Conservation (phyloP, 92 coral and sea anemone genomes). For the Umimayanthus chanpuru region DNA sequence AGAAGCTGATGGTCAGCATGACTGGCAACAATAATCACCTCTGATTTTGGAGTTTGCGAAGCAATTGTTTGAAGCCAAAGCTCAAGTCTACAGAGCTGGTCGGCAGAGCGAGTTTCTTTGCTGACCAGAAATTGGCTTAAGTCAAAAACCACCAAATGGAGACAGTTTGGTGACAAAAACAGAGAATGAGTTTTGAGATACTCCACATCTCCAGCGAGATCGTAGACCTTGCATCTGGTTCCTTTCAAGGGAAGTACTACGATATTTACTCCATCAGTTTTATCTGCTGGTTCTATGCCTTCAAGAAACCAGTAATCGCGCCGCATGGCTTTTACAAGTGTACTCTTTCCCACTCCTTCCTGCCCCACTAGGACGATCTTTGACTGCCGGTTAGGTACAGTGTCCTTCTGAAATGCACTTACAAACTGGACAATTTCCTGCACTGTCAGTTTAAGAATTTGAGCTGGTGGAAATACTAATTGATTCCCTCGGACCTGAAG, state of each 20-base stretch:
- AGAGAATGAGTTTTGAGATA: conserved; percentile 51
- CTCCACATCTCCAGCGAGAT: conserved; percentile 54
- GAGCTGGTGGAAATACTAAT: neutral
- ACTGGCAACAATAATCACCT: conserved; percentile 34
- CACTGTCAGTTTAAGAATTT: neutral
- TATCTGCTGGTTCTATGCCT: conserved; percentile 12
- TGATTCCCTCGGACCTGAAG: neutral
- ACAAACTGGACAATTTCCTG: neutral
- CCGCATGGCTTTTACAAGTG: conserved; percentile 35
- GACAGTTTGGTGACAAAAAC: conserved; percentile 32
- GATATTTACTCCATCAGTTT: conserved; percentile 44
- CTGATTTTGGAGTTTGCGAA: conserved; percentile 20
- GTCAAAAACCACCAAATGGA: conserved; percentile 39
- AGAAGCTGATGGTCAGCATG: conserved; percentile 41
- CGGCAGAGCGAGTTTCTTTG: conserved; percentile 33
- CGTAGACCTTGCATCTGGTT: conserved; percentile 22
- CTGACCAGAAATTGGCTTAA: conserved; percentile 17
- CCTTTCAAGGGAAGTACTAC: conserved; percentile 5
- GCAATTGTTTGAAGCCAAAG: conserved; percentile 50
- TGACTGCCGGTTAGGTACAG: neutral
- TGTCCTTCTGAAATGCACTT: neutral
- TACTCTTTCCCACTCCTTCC: conserved; percentile 54
- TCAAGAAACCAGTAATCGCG: neutral
- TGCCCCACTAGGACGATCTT: conserved; percentile 30
- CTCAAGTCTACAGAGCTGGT: conserved; percentile 44